Base-by-base conservation (phyloP, 2,113 vertebrate genomes). In the Lonchura striata region DNA sequence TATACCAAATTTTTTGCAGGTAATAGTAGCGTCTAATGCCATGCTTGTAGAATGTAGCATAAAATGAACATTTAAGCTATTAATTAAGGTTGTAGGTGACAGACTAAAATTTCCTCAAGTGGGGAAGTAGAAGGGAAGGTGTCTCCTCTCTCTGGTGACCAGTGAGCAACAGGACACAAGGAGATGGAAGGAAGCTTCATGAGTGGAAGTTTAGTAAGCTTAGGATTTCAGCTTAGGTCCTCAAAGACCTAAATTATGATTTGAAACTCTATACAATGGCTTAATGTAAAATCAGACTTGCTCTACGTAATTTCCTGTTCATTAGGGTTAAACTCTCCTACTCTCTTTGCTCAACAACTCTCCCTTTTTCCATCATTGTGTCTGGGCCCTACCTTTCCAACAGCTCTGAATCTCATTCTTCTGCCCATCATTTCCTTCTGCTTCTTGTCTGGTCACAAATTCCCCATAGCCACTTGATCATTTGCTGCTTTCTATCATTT, bases 91-190 rank as follows among this genome's bases (percentile, higher is more conserved):
- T 72, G 44, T 10, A 89, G n/a, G 15, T 52, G 27, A 47, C 65
- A 37, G 39, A 16, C 5, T 31, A 28, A 41, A 77, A 5, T 10
- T 50, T 59, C 60, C 30, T 50, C 7, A 33, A 23, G 22, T 7
- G 1, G 4, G 2, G 15, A 16, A 46, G 30, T 3, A 23, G 39
- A 49, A 6, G 5, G 2, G 5, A 11, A 64, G 25, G 1, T n/a
- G 33, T 14, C 10, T 61, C 31, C 37, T 61, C 64, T 49, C 35
- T 41, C 57, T 68, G 23, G 8, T 86, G 39, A 69, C 13, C 21
- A 35, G 13, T 0, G 0, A 35, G 11, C 0, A 0, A 49, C 6
- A 49, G 4, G 8, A 63, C 9, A 25, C 3, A 4, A 57, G n/a
- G 49, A 53, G 53, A 31, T 15, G 12, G 68, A 57, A 79, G 35